phyloP scores from a whole-genome alignment of 2,113 vertebrate genomes.

The Sprattus sprattus region DNA sequence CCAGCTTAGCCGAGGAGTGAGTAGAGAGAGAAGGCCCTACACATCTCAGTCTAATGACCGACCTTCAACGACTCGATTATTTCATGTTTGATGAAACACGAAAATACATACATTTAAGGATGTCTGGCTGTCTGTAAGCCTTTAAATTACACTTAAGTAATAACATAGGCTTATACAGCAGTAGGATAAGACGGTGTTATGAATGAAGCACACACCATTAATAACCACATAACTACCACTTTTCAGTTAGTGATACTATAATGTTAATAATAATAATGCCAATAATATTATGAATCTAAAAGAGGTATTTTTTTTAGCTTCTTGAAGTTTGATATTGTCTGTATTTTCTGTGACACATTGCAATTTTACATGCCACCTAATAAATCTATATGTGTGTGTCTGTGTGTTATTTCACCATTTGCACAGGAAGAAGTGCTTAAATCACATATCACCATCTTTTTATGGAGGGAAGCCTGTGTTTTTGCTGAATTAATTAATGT shows the following conservation, averaged over 20 bases:
- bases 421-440: not conserved
- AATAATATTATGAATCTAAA: not conserved
- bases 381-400: not conserved
- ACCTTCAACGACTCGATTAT: not conserved
- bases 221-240: not conserved
- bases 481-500: not conserved
- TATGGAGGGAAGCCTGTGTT: not conserved
- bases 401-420: not conserved
- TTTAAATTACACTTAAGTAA: no score
- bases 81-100: not conserved
- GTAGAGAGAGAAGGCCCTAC: not conserved
- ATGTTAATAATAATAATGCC: not conserved
- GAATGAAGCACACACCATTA: no score
- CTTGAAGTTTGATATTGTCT: not conserved
- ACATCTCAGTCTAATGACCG: not conserved
- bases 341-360: not conserved
- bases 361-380: not conserved
- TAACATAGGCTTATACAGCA: no score
- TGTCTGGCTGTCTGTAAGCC: not conserved
- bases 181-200: no score
- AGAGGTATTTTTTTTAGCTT: not conserved
- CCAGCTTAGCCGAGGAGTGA: not conserved
- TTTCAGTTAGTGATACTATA: no score
- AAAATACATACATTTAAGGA: not conserved
- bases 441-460: constrained; percentile 6